Base-by-base conservation (phyloP, 2,888 invertebrate genomes). In the Rhaphigaster nebulosa region DNA sequence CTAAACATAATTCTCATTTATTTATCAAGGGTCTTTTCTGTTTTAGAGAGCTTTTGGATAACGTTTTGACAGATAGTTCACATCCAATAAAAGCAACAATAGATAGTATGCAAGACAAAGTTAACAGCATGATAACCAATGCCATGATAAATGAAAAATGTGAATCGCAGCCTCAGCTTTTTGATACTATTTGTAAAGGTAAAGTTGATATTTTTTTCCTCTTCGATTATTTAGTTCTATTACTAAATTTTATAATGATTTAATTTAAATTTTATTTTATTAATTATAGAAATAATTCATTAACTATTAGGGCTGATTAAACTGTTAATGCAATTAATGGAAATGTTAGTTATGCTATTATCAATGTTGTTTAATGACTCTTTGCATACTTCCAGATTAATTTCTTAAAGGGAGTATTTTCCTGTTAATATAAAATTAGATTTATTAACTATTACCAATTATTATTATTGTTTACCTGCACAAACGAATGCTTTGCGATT, bases 41-140 rank as follows among this genome's bases (percentile, higher is more conserved):
- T 80, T 89, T 26, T 89, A 92, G 92, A 65, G 92, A 91, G 65
- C 70, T 92, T 13, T 76, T 92, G 52, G 91, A 90, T 41, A 91
- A 89, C 70, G 91, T 92, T 34, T 60, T 92, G n/a, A 91, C 91
- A 45, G 91, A 91, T 87, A 91, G 88, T 88, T 89, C 90, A 20
- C 92, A 92, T 87, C 92, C 92, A 23, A 80, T 92, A 29, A 91
- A 91, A 52, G 90, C 89, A 8, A 70, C 92, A 13, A 76, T 92
- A 45, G 91, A 91, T 76, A 50, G 56, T 52, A 92, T 92, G 92
- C 91, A 91, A 88, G 88, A 90, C 8, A 91, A 91, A 87, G 88
- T 91, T 23, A 80, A 90, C 60, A 54, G 70, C 26, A 70, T 92
- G 89, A 70, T 91, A 15, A 90, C 70, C n/a, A 70, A 87, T 29